Percentiles rank a stretch among this genome's conserved stretches.
Evolutionary conservation across 2,888 invertebrate genomes (phyloP).

Genomic region (Drosophila maculinotata): DNA sequence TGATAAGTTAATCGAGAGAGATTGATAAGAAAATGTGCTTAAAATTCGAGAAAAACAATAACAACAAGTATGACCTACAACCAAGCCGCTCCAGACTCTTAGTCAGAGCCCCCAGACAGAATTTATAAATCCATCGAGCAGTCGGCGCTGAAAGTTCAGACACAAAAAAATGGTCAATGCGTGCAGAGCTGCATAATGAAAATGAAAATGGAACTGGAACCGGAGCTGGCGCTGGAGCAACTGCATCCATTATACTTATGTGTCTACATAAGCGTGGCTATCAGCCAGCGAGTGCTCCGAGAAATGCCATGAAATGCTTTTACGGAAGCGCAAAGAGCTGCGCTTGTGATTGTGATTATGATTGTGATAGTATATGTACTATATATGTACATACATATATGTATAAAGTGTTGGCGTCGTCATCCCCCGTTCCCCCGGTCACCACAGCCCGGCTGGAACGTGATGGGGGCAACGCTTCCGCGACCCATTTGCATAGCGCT

Average conservation of each 20-base stretch:
- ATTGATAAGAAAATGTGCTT: constrained; percentile 39
- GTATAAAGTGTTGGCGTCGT: constrained; percentile 21
- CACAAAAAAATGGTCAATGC: constrained; percentile 58
- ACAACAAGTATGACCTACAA: not conserved
- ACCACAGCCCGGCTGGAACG: constrained; percentile 62
- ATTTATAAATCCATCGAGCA: constrained; percentile 66
- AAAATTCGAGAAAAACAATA: constrained; percentile 20
- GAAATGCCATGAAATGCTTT: constrained; percentile 66
- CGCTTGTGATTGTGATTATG: constrained; percentile 16
- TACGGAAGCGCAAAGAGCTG: constrained; percentile 57
- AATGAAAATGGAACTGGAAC: constrained; percentile 6
- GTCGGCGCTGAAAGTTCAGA: constrained; percentile 51
- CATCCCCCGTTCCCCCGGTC: constrained; percentile 16
- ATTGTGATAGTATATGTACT: constrained; percentile 13
- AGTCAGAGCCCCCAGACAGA: constrained; percentile 25
- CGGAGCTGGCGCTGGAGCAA: constrained; percentile 1
- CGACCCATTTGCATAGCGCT: constrained; percentile 66
- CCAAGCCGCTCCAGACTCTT: constrained; percentile 6
- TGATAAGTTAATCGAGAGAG: constrained; percentile 49
- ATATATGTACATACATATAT: not conserved
- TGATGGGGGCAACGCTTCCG: constrained; percentile 72
- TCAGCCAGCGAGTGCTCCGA: constrained; percentile 34
- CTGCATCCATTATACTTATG: no score
- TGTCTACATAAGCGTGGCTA: no score
- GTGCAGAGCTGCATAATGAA: constrained; percentile 30